Percentiles rank a stretch among this genome's conserved stretches.
These are phyloP conservation scores for Trachelus stipa DNA, from an alignment of 2,888 invertebrate species.

Conservation along the genomic window DNA sequence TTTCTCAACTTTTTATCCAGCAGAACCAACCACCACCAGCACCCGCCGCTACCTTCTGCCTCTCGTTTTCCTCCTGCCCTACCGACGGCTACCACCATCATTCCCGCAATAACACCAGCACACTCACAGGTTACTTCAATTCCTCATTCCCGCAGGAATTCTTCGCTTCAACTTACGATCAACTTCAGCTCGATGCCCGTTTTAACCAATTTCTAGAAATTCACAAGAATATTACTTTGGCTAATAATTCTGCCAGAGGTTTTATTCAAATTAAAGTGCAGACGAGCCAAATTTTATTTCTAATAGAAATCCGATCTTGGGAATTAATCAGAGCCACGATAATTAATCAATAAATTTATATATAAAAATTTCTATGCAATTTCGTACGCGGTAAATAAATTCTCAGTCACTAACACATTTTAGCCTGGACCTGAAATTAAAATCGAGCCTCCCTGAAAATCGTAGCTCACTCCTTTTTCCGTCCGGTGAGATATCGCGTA, in stretches of 20 bases:
- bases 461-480: slow-evolving; percentile 59
- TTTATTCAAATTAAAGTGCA: slow-evolving; percentile 24
- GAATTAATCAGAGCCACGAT: not conserved
- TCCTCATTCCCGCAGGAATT: slow-evolving; percentile 63
- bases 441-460: slow-evolving; percentile 56
- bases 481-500: slow-evolving; percentile 64
- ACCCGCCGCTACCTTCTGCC: slow-evolving; percentile 27
- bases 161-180: slow-evolving; percentile 61
- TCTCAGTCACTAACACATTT: not conserved
- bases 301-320: slow-evolving; percentile 10
- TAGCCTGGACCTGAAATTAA: slow-evolving; percentile 48
- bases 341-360: not conserved
- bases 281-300: slow-evolving; percentile 17
- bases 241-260: not conserved
- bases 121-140: slow-evolving; percentile 57
- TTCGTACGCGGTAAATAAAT: not conserved
- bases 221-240: not conserved
- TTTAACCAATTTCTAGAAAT: not conserved
- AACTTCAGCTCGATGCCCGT: slow-evolving; percentile 33
- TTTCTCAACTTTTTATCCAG: slow-evolving; percentile 66
- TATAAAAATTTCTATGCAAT: not conserved
- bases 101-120: not conserved
- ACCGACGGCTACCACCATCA: slow-evolving; percentile 1
- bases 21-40: slow-evolving; percentile 54
- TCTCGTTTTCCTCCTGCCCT: not conserved